phyloP scores from a whole-genome alignment of 2,797 vertebrate genomes.

The Ficedula albicollis region DNA sequence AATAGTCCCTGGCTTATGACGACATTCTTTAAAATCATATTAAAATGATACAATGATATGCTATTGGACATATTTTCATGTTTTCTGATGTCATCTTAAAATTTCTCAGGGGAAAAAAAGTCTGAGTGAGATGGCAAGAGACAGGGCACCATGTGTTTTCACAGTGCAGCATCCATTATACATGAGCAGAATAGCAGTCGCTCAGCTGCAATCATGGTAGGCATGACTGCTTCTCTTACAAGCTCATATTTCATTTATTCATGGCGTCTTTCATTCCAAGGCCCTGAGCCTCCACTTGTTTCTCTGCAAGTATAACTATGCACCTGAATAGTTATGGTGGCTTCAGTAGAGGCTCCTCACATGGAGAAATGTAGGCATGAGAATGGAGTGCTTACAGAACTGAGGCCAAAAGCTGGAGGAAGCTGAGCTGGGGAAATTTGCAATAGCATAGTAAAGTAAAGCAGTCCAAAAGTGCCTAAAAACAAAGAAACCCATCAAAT shows the following conservation, averaged over 20 bases:
- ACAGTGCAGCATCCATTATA: conserved; percentile 36
- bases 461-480: not conserved
- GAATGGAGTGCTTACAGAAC: not conserved
- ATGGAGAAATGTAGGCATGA: not conserved
- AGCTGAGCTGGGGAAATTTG: not conserved
- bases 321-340: not conserved
- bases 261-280: conserved; percentile 3
- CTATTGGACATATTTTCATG: not conserved
- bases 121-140: not conserved
- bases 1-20: not conserved
- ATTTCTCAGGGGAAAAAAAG: not conserved
- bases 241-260: conserved; percentile 40
- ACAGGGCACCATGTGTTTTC: not conserved
- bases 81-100: not conserved
- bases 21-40: not conserved
- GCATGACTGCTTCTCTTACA: conserved; percentile 16
- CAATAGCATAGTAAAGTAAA: not conserved
- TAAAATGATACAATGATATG: not conserved
- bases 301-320: not conserved
- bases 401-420: not conserved
- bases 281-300: not conserved
- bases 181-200: conserved; percentile 3
- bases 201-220: conserved; percentile 23
- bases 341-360: not conserved
- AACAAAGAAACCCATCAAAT: not conserved